A percentile compares a stretch with the other conserved stretches of the same genome.
These are phyloP conservation scores for Acrobasis suavella DNA, from an alignment of 2,888 invertebrate genomes.

Conservation along the genomic window DNA sequence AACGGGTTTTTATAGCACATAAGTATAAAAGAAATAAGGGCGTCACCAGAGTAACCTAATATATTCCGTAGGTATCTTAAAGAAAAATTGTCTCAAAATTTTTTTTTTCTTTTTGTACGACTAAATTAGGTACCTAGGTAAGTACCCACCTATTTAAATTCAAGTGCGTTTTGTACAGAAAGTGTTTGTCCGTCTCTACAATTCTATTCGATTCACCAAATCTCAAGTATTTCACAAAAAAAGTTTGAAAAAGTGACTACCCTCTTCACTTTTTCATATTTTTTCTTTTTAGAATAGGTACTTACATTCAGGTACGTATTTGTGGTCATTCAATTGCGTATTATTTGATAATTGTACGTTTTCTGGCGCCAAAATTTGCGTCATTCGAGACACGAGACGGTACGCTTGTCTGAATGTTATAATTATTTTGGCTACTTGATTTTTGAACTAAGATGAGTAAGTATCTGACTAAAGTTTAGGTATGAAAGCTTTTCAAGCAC, in stretches of 20 bases:
- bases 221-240: not conserved
- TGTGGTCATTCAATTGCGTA: constrained; percentile 8
- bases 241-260: not conserved
- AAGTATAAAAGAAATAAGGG: no score
- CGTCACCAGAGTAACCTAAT: no score
- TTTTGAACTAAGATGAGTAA: not conserved
- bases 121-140: not conserved
- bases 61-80: no score
- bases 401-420: not conserved
- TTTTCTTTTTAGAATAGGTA: not conserved
- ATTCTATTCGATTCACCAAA: not conserved
- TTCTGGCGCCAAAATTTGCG: constrained; percentile 42
- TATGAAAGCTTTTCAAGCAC: no score
- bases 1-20: no score
- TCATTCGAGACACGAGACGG: constrained; percentile 27
- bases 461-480: no score
- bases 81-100: no score
- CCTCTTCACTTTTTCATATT: constrained; percentile 8
- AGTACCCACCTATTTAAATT: not conserved
- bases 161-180: not conserved
- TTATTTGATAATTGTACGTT: constrained; percentile 9
- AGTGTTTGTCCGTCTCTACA: constrained; percentile 5
- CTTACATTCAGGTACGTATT: not conserved
- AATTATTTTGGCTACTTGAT: constrained; percentile 3
- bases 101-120: no score